A percentile compares a stretch with the other conserved stretches of the same genome.
These are phyloP conservation scores for Caranx ignobilis DNA, from an alignment of 2,113 vertebrate genomes.

Conservation along the genomic window DNA sequence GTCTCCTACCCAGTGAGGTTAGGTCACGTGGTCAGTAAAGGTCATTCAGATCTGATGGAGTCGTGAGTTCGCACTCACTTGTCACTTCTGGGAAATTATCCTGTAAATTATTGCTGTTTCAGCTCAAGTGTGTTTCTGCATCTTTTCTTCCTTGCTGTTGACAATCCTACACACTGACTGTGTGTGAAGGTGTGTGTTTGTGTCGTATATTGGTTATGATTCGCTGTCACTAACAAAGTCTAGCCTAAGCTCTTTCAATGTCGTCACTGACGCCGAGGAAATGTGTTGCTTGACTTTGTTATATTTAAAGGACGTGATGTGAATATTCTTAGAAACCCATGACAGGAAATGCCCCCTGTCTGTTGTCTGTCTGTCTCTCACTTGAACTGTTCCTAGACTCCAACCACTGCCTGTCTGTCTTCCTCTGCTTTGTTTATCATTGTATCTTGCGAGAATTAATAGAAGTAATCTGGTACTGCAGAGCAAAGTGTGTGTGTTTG, in stretches of 20 bases:
- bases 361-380: conserved; percentile 22
- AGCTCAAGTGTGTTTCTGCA: background rate
- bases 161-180: background rate
- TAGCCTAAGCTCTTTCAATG: background rate
- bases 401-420: background rate
- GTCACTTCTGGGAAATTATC: background rate
- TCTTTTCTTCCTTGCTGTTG: background rate
- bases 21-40: conserved; percentile 52
- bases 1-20: conserved; percentile 35
- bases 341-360: conserved; percentile 44
- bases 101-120: background rate
- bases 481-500: background rate
- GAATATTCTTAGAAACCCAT: conserved; percentile 34
- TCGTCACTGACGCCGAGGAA: background rate
- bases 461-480: conserved; percentile 36
- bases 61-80: conserved; percentile 1
- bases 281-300: background rate
- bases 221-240: background rate
- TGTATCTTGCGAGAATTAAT: conserved; percentile 5
- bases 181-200: background rate
- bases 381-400: background rate
- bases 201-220: background rate
- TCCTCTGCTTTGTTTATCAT: conserved; percentile 11
- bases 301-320: conserved; percentile 48
- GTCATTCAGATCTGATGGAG: conserved; percentile 37